A percentile compares a stretch with the other conserved stretches of the same genome.
Conservation (phyloP, 2,797 vertebrate species). For the Mallotus villosus region DNA sequence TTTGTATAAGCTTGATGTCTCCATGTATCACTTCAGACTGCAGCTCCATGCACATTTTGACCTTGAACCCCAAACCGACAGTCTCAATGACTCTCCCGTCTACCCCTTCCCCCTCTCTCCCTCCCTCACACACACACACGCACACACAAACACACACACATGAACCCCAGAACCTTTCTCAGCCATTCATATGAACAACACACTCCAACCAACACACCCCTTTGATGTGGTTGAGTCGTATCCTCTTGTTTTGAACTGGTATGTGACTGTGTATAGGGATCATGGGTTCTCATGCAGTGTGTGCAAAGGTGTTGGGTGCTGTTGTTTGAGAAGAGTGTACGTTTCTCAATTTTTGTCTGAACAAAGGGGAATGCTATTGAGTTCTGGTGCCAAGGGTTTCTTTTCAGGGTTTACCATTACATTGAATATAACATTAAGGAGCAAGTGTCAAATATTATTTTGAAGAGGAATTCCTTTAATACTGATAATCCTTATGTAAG, state of each 20-base stretch:
- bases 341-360: not conserved
- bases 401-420: conserved; percentile 4
- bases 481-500: not conserved
- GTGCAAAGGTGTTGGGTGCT: not conserved
- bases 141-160: conserved; percentile 18
- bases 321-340: conserved; percentile 19
- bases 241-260: conserved; percentile 16
- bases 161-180: conserved; percentile 59
- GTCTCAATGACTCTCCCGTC: conserved; percentile 40
- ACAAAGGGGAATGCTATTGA: not conserved
- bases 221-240: conserved; percentile 53
- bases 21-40: not conserved
- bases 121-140: not conserved
- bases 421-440: not conserved
- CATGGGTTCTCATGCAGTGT: not conserved
- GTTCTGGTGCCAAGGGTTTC: conserved; percentile 2
- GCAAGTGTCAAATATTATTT: not conserved
- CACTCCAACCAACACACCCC: conserved; percentile 46
- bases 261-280: conserved; percentile 21
- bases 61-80: conserved; percentile 66
- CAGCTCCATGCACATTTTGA: conserved; percentile 43
- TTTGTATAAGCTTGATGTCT: not conserved
- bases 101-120: not conserved
- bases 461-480: not conserved
- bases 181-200: conserved; percentile 48